phyloP scores from a whole-genome alignment of 2,888 invertebrate species.

The Athripsodes cinereus region DNA sequence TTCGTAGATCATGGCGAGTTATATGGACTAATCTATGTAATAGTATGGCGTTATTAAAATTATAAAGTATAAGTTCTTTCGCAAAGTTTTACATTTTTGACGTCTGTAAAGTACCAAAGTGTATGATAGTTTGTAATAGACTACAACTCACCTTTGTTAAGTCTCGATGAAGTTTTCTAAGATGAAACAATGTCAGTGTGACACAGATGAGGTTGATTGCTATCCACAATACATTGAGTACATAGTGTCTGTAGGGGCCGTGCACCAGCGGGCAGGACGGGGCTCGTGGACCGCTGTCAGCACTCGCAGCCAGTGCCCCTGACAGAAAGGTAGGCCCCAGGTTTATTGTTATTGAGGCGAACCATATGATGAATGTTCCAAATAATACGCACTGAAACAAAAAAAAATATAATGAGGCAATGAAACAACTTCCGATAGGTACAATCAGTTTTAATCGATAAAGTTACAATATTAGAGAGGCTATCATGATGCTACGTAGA shows the following conservation, averaged over 20 bases:
- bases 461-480: too few species aligned
- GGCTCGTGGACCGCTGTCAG: slow-evolving; percentile 67
- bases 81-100: too few species aligned
- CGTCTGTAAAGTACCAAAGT: too few species aligned
- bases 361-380: slow-evolving; percentile 91
- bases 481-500: too few species aligned
- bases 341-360: slow-evolving; percentile 85
- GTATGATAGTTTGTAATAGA: too few species aligned
- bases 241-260: slow-evolving; percentile 84
- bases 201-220: slow-evolving; percentile 83
- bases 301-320: slow-evolving; percentile 76
- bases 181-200: slow-evolving; percentile 74
- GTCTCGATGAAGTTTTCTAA: slow-evolving; percentile 74
- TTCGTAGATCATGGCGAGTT: too few species aligned
- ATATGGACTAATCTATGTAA: too few species aligned
- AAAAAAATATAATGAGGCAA: too few species aligned
- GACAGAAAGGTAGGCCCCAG: slow-evolving; percentile 82
- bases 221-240: slow-evolving; percentile 87
- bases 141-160: slow-evolving; percentile 57
- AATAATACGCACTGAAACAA: slow-evolving; percentile 74
- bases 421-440: too few species aligned
- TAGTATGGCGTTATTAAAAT: too few species aligned
- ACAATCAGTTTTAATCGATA: too few species aligned
- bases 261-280: slow-evolving; percentile 82
- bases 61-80: too few species aligned